Evolutionary conservation across 2,888 invertebrate species (phyloP), one percentile per base, ranked within the genome.

Genomic region (Drosophila rellima): DNA sequence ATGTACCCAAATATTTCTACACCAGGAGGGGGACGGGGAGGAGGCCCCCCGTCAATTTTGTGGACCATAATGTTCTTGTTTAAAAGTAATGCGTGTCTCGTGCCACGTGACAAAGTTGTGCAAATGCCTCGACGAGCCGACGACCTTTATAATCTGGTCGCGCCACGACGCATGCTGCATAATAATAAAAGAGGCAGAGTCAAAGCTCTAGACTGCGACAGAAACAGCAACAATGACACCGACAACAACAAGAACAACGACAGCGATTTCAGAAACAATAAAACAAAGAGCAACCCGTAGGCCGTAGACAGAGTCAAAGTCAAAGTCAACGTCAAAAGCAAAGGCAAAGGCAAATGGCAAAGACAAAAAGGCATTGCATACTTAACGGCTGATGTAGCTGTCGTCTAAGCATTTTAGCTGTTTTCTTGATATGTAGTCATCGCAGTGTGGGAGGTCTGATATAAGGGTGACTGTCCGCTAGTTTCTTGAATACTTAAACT

Each of bases 211-310:
- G 79, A 56, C 63, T 62, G 47, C 37, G 31, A 74, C 61, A 56
- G 8, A 76, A 37, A 54, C 47, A 55, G 13, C 31, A 29, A 54
- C 45, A 31, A 23, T 2, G 7, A 29, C 17, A 33, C 3, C 4
- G 15, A 47, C 45, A 18, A 33, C 26, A 26, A 47, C 64, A 50
- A 47, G 47, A 47, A 59, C 64, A 60, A 35, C 50, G 67, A 45
- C 74, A 71, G 72, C 79, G 78, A 75, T 78, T 78, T 72, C 63
- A 72, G 79, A 75, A 78, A 78, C 79, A 78, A 78, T 78, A 78
- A 78, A 78, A 78, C 79, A 78, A 78, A 78, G 64, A 74, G 60
- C 68, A 62, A 61, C 40, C 44, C 64, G 48, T 45, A 35, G 59
- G 50, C 65, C 55, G 26, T 39, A 37, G 37, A 57, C 55, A 54